A percentile compares a stretch with the other conserved stretches of the same genome.
These are phyloP conservation scores for Elymnias hypermnestra DNA, from an alignment of 1,140 invertebrate species.

Conservation along the genomic window DNA sequence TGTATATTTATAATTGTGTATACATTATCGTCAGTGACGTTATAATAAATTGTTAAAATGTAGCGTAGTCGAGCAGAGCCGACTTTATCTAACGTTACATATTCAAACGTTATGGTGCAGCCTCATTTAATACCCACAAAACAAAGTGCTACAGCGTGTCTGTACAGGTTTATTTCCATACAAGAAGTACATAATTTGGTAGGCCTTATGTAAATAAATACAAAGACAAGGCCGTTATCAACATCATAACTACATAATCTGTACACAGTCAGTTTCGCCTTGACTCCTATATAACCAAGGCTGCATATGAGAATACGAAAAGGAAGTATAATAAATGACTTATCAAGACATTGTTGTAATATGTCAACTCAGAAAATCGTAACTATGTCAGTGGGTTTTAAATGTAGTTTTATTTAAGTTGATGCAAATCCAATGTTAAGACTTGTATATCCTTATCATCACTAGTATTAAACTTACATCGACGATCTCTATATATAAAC, in stretches of 20 bases:
- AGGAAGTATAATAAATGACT: slow-evolving; percentile 40
- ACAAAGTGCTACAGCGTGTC: too few species aligned
- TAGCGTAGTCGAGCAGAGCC: too few species aligned
- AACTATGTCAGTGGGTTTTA: not conserved
- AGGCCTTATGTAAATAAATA: slow-evolving; percentile 35
- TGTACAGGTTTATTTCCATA: too few species aligned
- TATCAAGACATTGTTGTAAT: slow-evolving; percentile 2
- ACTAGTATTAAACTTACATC: too few species aligned
- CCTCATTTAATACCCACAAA: too few species aligned
- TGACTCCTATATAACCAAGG: slow-evolving; percentile 49
- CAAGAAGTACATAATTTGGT: not conserved
- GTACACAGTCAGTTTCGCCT: slow-evolving; percentile 44
- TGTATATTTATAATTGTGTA: too few species aligned
- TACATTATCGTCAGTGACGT: too few species aligned
- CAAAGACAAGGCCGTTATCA: slow-evolving; percentile 52
- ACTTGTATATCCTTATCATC: too few species aligned
- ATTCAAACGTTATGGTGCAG: too few species aligned
- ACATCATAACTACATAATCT: slow-evolving; percentile 43
- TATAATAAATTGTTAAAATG: too few species aligned
- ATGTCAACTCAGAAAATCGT: not conserved
- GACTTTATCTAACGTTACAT: too few species aligned
- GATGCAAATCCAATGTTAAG: slow-evolving; percentile 15
- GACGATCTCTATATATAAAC: too few species aligned
- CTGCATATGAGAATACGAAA: slow-evolving; percentile 35
- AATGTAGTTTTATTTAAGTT: not conserved